These are phyloP conservation scores for Drosophila diplacantha DNA, from an alignment of 2,888 invertebrate species.

Conservation along the genomic window DNA sequence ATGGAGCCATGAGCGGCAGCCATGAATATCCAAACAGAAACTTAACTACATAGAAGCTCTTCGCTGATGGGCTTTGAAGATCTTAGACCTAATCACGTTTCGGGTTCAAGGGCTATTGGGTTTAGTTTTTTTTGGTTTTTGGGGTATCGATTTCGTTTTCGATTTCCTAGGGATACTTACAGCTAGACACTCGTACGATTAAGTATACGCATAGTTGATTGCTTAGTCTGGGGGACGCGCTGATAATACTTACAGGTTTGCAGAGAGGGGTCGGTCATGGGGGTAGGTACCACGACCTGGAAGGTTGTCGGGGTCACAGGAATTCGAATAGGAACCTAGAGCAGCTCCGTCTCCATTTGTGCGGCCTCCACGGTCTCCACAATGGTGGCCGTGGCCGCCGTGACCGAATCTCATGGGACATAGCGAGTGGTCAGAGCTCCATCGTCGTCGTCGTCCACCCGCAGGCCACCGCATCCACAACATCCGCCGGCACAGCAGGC, in stretches of 20 bases:
- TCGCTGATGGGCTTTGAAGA: slow-evolving; percentile 48
- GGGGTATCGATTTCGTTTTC: slow-evolving; percentile 16
- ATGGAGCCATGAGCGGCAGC: slow-evolving; percentile 32
- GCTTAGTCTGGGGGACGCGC: slow-evolving; percentile 55
- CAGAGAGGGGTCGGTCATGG: slow-evolving; percentile 9
- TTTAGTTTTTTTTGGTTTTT: slow-evolving; percentile 5
- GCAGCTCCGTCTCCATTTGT: slow-evolving; percentile 75
- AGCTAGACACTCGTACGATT: slow-evolving; percentile 41
- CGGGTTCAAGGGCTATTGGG: slow-evolving; percentile 12
- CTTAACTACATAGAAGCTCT: slow-evolving; percentile 58
- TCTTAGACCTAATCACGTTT: slow-evolving; percentile 71
- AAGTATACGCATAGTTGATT: slow-evolving; percentile 62
- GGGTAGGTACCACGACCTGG: slow-evolving; percentile 6
- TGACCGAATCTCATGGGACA: slow-evolving; percentile 75
- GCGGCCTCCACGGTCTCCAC: slow-evolving; percentile 70
- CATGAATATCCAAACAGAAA: slow-evolving; percentile 48
- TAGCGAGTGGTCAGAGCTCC: slow-evolving; percentile 69
- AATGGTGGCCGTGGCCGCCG: slow-evolving; percentile 71
- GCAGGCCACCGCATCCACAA: slow-evolving; percentile 36
- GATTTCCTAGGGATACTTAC: slow-evolving; percentile 34
- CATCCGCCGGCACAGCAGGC: slow-evolving; percentile 23
- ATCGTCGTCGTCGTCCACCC: slow-evolving; percentile 61
- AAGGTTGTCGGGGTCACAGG: slow-evolving; percentile 2
- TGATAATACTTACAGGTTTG: slow-evolving; percentile 64
- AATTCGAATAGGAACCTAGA: slow-evolving; percentile 63